Conservation (phyloP, 2,888 invertebrate species). For the Euplexia lucipara region DNA sequence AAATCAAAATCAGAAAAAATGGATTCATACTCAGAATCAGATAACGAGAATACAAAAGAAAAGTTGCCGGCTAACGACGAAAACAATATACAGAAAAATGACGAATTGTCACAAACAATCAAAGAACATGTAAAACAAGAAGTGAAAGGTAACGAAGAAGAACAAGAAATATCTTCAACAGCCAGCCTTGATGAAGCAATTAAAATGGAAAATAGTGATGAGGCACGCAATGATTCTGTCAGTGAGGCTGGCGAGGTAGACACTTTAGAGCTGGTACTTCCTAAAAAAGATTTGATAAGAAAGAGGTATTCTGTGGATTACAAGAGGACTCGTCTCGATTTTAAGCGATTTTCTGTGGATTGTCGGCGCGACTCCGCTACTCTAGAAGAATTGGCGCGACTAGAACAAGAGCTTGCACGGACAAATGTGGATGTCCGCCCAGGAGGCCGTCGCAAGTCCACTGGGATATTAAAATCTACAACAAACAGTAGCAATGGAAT, state of each 20-base stretch:
- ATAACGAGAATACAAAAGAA: conserved; percentile 68
- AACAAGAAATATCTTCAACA: conserved; percentile 20
- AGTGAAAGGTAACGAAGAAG: conserved; percentile 12
- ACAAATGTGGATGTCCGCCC: conserved; percentile 84
- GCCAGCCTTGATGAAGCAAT: conserved; percentile 42
- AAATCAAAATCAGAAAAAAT: conserved; percentile 85
- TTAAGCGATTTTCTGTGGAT: conserved; percentile 87
- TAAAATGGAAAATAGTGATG: conserved; percentile 67
- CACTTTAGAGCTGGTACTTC: conserved; percentile 73
- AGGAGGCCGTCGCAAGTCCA: conserved; percentile 83
- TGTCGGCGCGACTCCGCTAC: conserved; percentile 84
- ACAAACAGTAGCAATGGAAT: conserved; percentile 81
- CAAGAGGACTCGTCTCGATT: conserved; percentile 82
- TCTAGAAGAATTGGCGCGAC: conserved; percentile 81
- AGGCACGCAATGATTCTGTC: conserved; percentile 67
- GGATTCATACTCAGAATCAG: conserved; percentile 74
- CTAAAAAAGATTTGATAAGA: conserved; percentile 78
- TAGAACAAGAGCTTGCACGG: conserved; percentile 84
- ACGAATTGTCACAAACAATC: conserved; percentile 25
- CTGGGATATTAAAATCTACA: conserved; percentile 86
- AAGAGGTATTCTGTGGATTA: conserved; percentile 87
- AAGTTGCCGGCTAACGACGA: conserved; percentile 44
- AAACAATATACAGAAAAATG: conserved; percentile 31
- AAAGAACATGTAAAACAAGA: conserved; percentile 28
- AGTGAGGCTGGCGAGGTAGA: conserved; percentile 75